These are phyloP conservation scores for Etia nguti DNA, from an alignment of 2,113 vertebrate genomes.

Conservation along the genomic window DNA sequence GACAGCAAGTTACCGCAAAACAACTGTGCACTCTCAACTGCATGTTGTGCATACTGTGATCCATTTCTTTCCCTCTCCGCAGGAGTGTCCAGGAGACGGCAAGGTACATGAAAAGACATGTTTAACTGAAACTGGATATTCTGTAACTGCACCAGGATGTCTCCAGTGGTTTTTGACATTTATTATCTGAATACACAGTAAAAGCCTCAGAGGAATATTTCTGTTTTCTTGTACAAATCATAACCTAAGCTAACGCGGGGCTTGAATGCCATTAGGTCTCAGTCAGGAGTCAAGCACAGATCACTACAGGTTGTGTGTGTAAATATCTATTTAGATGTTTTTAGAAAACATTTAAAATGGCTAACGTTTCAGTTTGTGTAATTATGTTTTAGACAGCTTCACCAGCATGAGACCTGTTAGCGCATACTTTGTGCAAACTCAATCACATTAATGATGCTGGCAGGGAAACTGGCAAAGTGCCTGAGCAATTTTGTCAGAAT, in stretches of 20 bases:
- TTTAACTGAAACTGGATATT: not conserved
- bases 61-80: slow-evolving; percentile 13
- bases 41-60: not conserved
- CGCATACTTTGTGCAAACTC: slow-evolving; percentile 50
- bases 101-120: not conserved
- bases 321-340: slow-evolving; percentile 8
- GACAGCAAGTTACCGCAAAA: slow-evolving; percentile 27
- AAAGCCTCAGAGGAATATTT: not conserved
- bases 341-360: slow-evolving; percentile 23
- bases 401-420: slow-evolving; percentile 59
- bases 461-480: slow-evolving; percentile 43
- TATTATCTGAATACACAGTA: not conserved
- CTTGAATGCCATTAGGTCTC: not conserved
- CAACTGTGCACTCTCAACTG: not conserved
- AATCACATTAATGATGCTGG: slow-evolving; percentile 49
- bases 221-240: not conserved
- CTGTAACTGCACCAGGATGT: not conserved
- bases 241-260: not conserved
- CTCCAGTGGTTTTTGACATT: not conserved
- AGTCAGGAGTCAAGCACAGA: not conserved
- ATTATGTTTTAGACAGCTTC: slow-evolving; percentile 53
- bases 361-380: slow-evolving; percentile 32
- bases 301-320: not conserved
- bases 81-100: not conserved
- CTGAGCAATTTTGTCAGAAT: slow-evolving; percentile 47